Evolutionary conservation across 2,113 vertebrate genomes (phyloP).

Genomic region (Otis tarda): DNA sequence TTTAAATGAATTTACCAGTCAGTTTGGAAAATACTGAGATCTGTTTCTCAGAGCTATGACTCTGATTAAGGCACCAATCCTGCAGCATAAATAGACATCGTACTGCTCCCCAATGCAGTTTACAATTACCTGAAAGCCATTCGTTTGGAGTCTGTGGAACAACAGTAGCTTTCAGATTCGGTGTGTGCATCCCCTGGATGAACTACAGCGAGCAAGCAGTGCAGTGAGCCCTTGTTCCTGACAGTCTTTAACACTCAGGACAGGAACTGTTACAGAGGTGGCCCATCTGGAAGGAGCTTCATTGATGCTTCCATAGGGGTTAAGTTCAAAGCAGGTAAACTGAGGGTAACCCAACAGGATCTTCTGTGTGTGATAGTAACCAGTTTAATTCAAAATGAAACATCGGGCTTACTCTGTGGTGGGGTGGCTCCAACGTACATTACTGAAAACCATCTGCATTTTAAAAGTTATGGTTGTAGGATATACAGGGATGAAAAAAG

Average conservation of each 20-base stretch:
- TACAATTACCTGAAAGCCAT: neutral
- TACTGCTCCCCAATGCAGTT: neutral
- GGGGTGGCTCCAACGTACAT: neutral
- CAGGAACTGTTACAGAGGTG: neutral
- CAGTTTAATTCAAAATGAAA: neutral
- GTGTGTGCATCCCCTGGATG: neutral
- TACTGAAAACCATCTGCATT: neutral
- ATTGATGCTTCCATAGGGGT: neutral
- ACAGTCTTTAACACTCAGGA: neutral
- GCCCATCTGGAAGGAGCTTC: neutral
- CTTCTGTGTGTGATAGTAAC: neutral
- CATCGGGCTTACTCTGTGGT: fast-evolving
- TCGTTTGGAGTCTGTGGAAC: neutral
- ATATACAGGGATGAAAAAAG: neutral
- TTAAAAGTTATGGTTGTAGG: neutral
- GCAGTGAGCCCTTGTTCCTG: neutral
- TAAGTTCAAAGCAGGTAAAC: neutral
- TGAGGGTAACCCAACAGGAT: neutral
- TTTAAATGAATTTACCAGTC: neutral
- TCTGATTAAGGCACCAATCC: neutral
- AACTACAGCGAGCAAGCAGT: neutral
- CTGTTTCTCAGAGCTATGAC: neutral
- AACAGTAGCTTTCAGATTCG: neutral
- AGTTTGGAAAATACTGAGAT: neutral
- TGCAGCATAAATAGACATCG: fast-evolving